Base-by-base conservation (phyloP, 1,140 invertebrate genomes). In the Zaprionus africanus region DNA sequence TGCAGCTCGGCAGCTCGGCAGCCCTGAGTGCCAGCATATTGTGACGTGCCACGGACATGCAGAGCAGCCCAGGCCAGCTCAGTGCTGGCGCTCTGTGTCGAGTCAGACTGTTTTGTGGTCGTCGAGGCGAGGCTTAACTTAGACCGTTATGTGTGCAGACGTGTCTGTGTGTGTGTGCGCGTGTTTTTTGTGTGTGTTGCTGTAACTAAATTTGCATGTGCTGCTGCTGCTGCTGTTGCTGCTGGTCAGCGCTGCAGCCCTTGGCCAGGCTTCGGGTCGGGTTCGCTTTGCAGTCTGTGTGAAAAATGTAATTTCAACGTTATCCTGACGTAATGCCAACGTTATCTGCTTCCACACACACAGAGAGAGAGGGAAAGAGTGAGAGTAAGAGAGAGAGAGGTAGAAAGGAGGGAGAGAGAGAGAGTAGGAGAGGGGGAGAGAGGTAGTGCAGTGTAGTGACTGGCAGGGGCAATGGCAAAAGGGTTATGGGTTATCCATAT, bases 241-340 rank as follows among this genome's bases (percentile, higher is more conserved):
- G 81, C 71, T 77, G 82, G 83, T 86, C 82, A 86, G 75, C 68
- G 61, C 51, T 24, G 7, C 56, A 58, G 28, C 9, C 34, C 38
- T 17, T 51, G 46, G 19, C 46, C 19, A 13, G 46, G 43, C 38
- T 19, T 4, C 26, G 46, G 46, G 17, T 51, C 46, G 17, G 46
- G 19, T 24, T 51, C 46, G 46, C 46, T 51, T 76, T 34, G 36
- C 59, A 57, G 56, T 64, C 68, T 87, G 83, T 87, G 83, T 87
- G 83, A 87, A 87, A 87, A 87, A 87, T 87, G 84, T 87, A 87
- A 87, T 87, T 87, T 87, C 83, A 87, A 87, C 83, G 83, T 87
- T 87, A 87, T 87, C 84, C 83, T 83, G 80, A 88, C 83, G 80
- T 87, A 87, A 87, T 87, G 80, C 83, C 84, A 87, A 80, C 84